phyloP scores from a whole-genome alignment of 2,113 vertebrate species.

The Marmota flaviventris region DNA sequence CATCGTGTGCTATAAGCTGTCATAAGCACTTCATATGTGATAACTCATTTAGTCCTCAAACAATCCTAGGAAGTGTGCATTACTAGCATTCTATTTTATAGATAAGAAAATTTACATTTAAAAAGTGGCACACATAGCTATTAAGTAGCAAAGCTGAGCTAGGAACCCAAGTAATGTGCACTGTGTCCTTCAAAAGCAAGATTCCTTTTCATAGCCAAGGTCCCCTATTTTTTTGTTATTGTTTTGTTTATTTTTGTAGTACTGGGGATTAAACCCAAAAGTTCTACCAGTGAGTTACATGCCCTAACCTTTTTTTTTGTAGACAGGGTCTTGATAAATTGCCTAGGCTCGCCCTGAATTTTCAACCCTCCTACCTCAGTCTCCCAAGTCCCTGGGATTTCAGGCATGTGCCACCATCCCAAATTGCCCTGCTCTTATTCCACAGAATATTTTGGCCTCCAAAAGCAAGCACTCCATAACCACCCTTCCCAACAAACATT shows the following conservation, averaged over 20 bases:
- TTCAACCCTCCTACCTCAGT: too few species aligned
- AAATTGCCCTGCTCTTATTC: not conserved
- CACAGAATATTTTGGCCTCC: not conserved
- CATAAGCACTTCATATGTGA: not conserved
- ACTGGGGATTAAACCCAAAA: not conserved
- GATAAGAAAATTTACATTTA: not conserved
- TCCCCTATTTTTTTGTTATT: not conserved
- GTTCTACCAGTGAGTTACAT: not conserved
- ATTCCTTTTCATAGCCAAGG: not conserved
- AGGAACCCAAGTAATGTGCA: too few species aligned
- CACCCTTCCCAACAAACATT: not conserved
- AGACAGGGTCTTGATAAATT: not conserved
- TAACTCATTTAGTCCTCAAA: constrained; percentile 16
- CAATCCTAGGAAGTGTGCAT: not conserved
- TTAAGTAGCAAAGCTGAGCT: not conserved
- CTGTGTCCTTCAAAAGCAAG: too few species aligned
- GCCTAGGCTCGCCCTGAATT: too few species aligned
- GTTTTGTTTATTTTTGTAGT: not conserved
- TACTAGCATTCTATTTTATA: constrained; percentile 25
- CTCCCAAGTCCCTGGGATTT: too few species aligned
- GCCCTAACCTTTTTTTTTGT: not conserved
- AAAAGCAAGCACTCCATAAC: not conserved
- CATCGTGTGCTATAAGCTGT: not conserved
- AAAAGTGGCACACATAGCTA: not conserved
- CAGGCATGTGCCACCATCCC: too few species aligned